A percentile compares a stretch with the other conserved stretches of the same genome.
Conservation (phyloP, 2,797 vertebrate species). For the Sebastes goodei region DNA sequence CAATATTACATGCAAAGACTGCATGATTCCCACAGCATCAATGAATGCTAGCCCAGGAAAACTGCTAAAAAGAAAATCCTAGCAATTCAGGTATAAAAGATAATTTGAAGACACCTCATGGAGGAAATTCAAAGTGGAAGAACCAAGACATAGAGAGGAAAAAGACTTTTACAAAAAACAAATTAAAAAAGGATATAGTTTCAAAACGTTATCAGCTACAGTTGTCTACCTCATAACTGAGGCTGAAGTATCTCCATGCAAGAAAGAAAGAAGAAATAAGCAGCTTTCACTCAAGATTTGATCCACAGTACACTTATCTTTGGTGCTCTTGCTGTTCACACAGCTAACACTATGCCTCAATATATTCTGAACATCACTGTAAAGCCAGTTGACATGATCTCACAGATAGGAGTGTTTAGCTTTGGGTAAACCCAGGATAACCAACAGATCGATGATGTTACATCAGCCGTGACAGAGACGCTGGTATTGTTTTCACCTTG, state of each 20-base stretch:
- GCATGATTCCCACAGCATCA: slow-evolving; percentile 7
- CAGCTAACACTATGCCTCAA: background rate
- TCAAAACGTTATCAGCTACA: background rate
- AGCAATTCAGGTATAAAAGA: background rate
- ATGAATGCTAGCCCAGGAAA: slow-evolving; percentile 9
- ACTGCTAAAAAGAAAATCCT: background rate
- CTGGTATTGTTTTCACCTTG: background rate
- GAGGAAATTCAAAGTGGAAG: slow-evolving; percentile 3
- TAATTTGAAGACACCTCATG: background rate
- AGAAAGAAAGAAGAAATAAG: background rate
- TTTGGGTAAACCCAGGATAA: background rate
- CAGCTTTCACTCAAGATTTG: background rate
- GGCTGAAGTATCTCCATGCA: background rate
- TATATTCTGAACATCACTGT: background rate
- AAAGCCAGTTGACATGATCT: background rate
- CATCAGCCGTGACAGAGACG: background rate
- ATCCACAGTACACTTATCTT: background rate
- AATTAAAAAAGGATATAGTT: background rate
- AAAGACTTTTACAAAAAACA: background rate
- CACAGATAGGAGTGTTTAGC: background rate
- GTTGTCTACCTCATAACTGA: background rate
- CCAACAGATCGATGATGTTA: background rate
- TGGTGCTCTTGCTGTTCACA: background rate
- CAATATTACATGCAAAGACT: background rate
- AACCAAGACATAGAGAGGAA: background rate